A percentile compares a stretch with the other conserved stretches of the same genome.
Conservation (phyloP, 2,888 invertebrate species). For the Bembecia ichneumoniformis region DNA sequence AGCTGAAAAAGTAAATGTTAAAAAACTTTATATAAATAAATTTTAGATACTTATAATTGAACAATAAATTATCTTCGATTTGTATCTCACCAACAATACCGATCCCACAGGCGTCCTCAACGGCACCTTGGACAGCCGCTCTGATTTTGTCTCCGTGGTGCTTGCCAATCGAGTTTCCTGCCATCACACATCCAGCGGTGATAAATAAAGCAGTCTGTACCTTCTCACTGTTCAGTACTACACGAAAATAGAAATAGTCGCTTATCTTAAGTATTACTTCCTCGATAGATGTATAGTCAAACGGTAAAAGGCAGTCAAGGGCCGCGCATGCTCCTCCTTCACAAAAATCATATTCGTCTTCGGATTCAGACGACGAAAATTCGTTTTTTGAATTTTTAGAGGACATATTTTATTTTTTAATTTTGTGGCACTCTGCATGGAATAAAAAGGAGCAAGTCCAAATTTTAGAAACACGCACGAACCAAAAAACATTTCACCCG, state of each 20-base stretch:
- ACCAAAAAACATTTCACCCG: too few species aligned
- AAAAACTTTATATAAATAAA: too few species aligned
- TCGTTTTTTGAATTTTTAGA: too few species aligned
- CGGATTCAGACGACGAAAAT: conserved; percentile 6
- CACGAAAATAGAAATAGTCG: conserved; percentile 52
- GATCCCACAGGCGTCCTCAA: conserved; percentile 55
- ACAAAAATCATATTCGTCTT: conserved; percentile 31
- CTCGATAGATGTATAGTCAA: conserved; percentile 41
- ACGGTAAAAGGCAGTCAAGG: conserved; percentile 18
- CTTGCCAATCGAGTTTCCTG: conserved; percentile 48
- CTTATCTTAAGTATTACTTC: conserved; percentile 43
- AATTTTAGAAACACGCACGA: too few species aligned
- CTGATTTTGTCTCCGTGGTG: conserved; percentile 56
- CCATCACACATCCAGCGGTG: conserved; percentile 47
- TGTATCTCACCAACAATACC: conserved; percentile 45
- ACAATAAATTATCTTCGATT: neutral
- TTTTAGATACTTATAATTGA: neutral
- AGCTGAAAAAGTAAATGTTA: conserved; percentile 26
- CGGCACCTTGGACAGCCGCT: conserved; percentile 48
- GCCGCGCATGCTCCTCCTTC: neutral
- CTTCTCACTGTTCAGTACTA: conserved; percentile 34
- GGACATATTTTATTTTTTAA: too few species aligned
- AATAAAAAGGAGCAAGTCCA: too few species aligned
- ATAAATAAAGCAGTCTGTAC: conserved; percentile 36
- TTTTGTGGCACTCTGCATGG: too few species aligned